Evolutionary conservation across 2,888 invertebrate genomes (phyloP).

Genomic region (Punctoribates punctum): DNA sequence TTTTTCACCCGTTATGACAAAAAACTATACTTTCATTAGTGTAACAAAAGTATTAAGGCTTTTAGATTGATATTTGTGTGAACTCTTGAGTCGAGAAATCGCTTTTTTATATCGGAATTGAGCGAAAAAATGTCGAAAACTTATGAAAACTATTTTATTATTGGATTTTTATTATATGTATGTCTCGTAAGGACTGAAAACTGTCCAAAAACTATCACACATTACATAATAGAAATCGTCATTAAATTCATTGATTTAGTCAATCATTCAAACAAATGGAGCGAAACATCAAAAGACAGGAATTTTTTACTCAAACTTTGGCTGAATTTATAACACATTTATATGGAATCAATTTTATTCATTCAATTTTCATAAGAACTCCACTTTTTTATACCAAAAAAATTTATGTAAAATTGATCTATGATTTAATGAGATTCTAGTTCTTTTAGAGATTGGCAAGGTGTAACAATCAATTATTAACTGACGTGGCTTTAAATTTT

Average conservation of each 20-base stretch:
- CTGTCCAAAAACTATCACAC: constrained; percentile 12
- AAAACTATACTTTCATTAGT: neutral
- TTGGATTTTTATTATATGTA: neutral
- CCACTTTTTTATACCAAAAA: too few relatives aligned
- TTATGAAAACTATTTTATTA: constrained; percentile 16
- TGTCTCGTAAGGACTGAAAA: neutral
- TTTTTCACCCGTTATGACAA: neutral
- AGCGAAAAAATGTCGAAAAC: constrained; percentile 18
- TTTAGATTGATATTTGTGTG: too few relatives aligned
- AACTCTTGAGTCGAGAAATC: too few relatives aligned
- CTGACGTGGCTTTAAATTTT: too few relatives aligned
- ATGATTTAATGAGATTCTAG: too few relatives aligned
- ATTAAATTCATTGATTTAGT: neutral
- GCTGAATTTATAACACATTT: too few relatives aligned
- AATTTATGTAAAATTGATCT: too few relatives aligned
- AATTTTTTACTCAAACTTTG: too few relatives aligned
- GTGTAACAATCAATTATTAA: too few relatives aligned
- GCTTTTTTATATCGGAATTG: neutral
- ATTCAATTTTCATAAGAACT: too few relatives aligned
- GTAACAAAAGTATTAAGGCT: neutral
- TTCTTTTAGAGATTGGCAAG: too few relatives aligned
- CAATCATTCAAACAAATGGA: constrained; percentile 33
- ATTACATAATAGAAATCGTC: constrained; percentile 3
- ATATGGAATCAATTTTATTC: too few relatives aligned
- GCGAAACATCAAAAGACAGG: neutral